Evolutionary conservation across 2,888 invertebrate species (phyloP), one percentile per base, ranked within the genome.

Genomic region (Entomobrya multifasciata): DNA sequence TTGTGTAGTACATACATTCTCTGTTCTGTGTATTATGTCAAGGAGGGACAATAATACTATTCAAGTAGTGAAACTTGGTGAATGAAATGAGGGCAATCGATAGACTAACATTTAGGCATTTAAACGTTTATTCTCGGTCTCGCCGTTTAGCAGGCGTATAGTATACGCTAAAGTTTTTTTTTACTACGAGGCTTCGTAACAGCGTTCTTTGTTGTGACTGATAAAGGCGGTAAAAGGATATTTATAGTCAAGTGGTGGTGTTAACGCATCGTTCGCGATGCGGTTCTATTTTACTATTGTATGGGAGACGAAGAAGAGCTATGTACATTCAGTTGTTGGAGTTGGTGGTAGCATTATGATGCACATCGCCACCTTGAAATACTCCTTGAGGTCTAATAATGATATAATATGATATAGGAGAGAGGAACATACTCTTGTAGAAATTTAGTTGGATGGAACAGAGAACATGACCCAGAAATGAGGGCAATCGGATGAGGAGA

Each of bases 1-100:
- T 49, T 22, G 17, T 36, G 36, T 47, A 52, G 82, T 81, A 55
- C 22, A 10, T 13, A 41, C 20, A 11, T 17, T 22, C 41, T 20
- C 36, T 15, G n/a, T 17, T 22, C 41, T 20, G 41, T 15, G 15
- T 80, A 70, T 55, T 6, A n/a, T 74, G 17, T 74, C 20, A 27
- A 1, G 27, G 17, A 62, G 13, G 5, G 11, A 15, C 13, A 36
- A 13, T 41, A 36, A 55, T 57, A 25, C 27, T 57, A 30, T 25
- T 57, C 25, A 4, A 74, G 47, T 72, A 36, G 83, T 62, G 49
- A 30, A 44, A 83, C 49, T 84, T 88, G 60, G 77, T 86, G 76
- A 87, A 88, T 88, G 85, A 84, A 88, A 88, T 87, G 84, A 88
- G 88, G 88, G 84, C 88, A 88, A 87, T 88, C 87, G 85, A 85